Conservation (phyloP, 2,888 invertebrate species). For the Andrena minutula region DNA sequence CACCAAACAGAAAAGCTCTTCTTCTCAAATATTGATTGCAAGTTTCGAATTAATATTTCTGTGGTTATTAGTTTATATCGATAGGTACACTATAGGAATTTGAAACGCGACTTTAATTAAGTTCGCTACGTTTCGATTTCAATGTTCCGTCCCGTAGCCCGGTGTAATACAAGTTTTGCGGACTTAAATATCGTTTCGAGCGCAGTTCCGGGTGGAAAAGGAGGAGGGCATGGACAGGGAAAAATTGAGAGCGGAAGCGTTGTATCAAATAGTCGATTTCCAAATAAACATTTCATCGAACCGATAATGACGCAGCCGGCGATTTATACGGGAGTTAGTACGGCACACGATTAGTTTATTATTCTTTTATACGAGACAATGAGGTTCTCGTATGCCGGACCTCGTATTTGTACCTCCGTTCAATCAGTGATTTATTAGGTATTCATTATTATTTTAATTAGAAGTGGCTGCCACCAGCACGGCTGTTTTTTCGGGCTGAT, state of each 20-base stretch:
- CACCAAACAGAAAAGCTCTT: background rate
- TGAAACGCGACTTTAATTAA: background rate
- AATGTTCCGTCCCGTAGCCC: background rate
- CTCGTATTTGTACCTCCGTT: constrained; percentile 67
- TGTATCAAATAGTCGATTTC: constrained; percentile 50
- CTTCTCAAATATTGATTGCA: background rate
- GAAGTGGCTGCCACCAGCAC: constrained; percentile 6
- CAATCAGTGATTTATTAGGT: constrained; percentile 80
- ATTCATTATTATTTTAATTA: constrained; percentile 79
- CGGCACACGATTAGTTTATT: constrained; percentile 73
- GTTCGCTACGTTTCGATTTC: background rate
- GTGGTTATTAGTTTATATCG: background rate
- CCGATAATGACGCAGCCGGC: constrained; percentile 68
- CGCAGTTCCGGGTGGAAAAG: background rate
- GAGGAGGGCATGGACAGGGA: background rate
- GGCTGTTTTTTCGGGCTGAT: constrained; percentile 48
- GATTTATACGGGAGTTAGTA: constrained; percentile 69
- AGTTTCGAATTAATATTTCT: background rate
- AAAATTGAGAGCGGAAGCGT: constrained; percentile 37
- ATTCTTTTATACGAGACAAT: constrained; percentile 79
- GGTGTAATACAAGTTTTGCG: background rate
- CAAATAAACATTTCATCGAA: constrained; percentile 71
- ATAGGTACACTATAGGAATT: background rate
- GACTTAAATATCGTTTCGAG: background rate
- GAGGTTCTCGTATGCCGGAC: constrained; percentile 71